Percentiles rank a stretch among this genome's conserved stretches.
Conservation (phyloP, 2,113 vertebrate species). For the Chamaea fasciata region DNA sequence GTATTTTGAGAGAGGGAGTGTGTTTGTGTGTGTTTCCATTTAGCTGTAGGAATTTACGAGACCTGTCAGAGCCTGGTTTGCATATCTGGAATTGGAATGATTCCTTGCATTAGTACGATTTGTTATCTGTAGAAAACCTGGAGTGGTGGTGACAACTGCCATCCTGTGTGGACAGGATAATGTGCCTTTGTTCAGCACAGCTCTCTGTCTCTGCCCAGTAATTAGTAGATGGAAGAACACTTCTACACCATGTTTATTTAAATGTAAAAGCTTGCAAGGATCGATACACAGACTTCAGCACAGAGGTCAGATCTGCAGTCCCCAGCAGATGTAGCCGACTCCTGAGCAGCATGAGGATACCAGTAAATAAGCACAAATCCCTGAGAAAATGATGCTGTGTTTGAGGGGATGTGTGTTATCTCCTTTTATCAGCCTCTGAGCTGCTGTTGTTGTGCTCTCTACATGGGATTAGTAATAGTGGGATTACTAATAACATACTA, state of each 20-base stretch:
- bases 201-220: background rate
- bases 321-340: background rate
- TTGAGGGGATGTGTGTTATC: conserved; percentile 30
- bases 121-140: background rate
- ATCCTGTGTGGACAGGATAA: background rate
- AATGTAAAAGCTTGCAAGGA: background rate
- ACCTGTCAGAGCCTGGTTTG: background rate
- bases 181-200: background rate
- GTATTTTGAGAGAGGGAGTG: background rate
- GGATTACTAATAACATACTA: conserved; percentile 5
- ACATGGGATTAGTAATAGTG: conserved; percentile 18
- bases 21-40: background rate
- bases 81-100: background rate
- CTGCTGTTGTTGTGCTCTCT: conserved; percentile 15
- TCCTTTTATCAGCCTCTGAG: conserved; percentile 26
- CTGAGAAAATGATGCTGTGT: conserved; percentile 19
- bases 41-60: background rate
- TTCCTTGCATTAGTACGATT: background rate
- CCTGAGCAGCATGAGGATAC: background rate
- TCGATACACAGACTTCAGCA: background rate
- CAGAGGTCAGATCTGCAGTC: background rate
- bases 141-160: background rate
- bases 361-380: conserved; percentile 43
- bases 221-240: background rate
- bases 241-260: background rate